phyloP scores from a whole-genome alignment of 2,797 vertebrate species.

The Myotis planiceps region DNA sequence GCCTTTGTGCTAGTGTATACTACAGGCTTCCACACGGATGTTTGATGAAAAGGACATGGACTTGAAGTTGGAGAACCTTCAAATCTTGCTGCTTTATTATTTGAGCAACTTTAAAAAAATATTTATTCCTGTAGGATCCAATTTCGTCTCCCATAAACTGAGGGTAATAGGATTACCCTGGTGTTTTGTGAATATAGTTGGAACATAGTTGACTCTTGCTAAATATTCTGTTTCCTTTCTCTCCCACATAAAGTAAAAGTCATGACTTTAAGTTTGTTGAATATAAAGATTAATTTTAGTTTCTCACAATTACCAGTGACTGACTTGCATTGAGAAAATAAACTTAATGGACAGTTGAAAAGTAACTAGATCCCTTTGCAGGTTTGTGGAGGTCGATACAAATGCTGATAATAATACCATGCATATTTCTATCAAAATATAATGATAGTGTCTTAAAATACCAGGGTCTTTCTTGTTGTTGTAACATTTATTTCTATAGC shows the following conservation, averaged over 20 bases:
- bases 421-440: not conserved
- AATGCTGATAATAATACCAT: not conserved
- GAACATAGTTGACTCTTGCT: not conserved
- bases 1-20: fast-evolving
- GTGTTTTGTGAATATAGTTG: not conserved
- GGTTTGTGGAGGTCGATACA: not conserved
- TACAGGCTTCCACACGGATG: not conserved
- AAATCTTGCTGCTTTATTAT: not conserved
- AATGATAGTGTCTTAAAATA: not conserved
- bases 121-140: not conserved
- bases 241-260: not conserved
- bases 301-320: not conserved
- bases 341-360: not conserved
- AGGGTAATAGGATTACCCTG: not conserved
- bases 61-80: not conserved
- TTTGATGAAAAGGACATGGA: not conserved
- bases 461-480: not conserved
- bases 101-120: not conserved
- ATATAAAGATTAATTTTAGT: not conserved
- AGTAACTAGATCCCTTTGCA: not conserved
- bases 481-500: not conserved
- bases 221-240: conserved; percentile 14
- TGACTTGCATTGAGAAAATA: not conserved
- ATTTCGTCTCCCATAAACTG: conserved; percentile 11
- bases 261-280: not conserved